A percentile compares a stretch with the other conserved stretches of the same genome.
Evolutionary conservation across 2,888 invertebrate genomes (phyloP).

Genomic region (Rhopalosiphum nymphaeae): DNA sequence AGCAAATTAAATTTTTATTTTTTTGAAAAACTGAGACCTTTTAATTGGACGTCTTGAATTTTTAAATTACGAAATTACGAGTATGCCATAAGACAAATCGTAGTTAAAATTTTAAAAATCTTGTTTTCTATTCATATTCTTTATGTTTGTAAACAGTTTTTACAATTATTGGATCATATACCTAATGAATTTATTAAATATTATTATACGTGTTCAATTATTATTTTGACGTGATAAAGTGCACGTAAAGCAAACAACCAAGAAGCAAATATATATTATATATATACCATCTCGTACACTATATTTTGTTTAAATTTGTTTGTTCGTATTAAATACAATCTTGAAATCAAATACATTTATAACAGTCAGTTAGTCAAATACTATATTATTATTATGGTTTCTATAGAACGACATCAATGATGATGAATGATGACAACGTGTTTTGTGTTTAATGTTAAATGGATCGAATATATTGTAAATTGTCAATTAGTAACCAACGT

Average conservation of each 20-base stretch:
- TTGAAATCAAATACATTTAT: constrained; percentile 3
- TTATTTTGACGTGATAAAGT: background rate
- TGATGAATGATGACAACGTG: constrained; percentile 7
- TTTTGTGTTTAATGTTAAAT: background rate
- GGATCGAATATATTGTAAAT: background rate
- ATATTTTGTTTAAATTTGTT: background rate
- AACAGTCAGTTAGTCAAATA: background rate
- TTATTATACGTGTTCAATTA: background rate
- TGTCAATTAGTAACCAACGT: background rate
- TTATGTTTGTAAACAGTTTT: background rate
- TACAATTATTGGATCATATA: background rate
- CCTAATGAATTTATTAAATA: background rate
- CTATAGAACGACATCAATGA: background rate
- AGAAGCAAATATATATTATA: background rate
- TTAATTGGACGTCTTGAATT: background rate
- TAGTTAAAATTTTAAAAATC: background rate
- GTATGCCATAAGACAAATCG: too few relatives aligned
- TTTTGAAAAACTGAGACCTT: background rate
- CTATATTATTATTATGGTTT: background rate
- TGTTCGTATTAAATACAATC: background rate
- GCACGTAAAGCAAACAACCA: background rate
- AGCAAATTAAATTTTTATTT: background rate
- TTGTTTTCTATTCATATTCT: background rate
- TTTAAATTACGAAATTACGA: too few relatives aligned
- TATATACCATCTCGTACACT: background rate